Conservation (phyloP, 2,888 invertebrate genomes). For the Thymelicus sylvestris region DNA sequence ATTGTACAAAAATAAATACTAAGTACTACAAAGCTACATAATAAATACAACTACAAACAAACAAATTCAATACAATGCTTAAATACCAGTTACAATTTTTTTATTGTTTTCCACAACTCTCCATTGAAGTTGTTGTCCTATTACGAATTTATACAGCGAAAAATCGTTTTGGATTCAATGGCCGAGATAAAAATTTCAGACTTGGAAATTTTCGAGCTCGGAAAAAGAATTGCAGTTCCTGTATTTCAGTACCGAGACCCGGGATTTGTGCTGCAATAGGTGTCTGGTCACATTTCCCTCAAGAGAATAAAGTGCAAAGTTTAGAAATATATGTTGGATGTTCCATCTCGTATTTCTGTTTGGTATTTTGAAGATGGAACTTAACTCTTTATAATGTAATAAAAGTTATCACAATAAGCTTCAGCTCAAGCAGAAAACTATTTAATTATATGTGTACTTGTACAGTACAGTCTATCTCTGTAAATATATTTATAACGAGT, state of each 20-base stretch:
- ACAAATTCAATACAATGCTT: no score
- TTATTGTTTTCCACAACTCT: neutral
- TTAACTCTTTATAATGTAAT: neutral
- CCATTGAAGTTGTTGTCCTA: neutral
- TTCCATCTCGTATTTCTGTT: neutral
- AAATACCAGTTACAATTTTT: no score
- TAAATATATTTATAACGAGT: no score
- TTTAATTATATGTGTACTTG: no score
- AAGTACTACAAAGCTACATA: no score
- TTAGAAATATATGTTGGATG: constrained; percentile 10
- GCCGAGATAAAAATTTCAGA: constrained; percentile 26
- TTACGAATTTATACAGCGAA: constrained; percentile 20
- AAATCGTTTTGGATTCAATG: constrained; percentile 31
- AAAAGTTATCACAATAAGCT: no score
- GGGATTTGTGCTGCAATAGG: constrained; percentile 23
- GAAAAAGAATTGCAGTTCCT: constrained; percentile 25
- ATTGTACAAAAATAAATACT: no score
- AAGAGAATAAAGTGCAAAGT: constrained; percentile 18
- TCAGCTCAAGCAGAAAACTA: no score
- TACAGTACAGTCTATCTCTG: no score
- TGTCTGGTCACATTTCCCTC: constrained; percentile 22
- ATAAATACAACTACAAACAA: no score
- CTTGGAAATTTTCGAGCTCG: constrained; percentile 10
- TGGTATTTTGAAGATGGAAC: neutral
- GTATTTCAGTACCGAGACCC: constrained; percentile 24